Base-by-base conservation (phyloP, 2,888 invertebrate genomes). In the Caenorhabditis sulstoni region DNA sequence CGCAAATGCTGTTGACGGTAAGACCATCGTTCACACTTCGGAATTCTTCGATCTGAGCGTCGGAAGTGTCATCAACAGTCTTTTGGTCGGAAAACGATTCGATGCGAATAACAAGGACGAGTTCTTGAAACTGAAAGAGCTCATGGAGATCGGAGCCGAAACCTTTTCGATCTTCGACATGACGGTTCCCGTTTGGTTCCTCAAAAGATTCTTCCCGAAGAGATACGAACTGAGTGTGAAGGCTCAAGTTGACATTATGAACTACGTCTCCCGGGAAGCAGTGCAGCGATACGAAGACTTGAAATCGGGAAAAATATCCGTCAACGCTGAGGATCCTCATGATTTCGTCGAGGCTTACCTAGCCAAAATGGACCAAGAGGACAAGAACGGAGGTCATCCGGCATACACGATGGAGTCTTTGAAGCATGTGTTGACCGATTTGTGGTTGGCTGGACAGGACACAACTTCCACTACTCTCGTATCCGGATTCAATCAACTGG, bases 391-490 rank as follows among this genome's bases (percentile, higher is more conserved):
- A 37, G 47, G 35, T 0, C 16, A 45, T 3, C 53, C 44, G 1
- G 20, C 53, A n/a, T 70, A 70, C 39, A 61, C 61, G 12, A 39
- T 75, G 22, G 49, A 81, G 8, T 62, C 55, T 5, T 29, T 84
- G 35, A 62, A 67, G 14, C 57, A 58, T 37, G 79, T 79, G 11
- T 47, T 82, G 3, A 35, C 37, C 5, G 84, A 84, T 14, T 29
- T 84, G 7, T 84, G 82, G 82, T 5, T 74, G 0, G 82, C 84
- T 20, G 84, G 84, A 14, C 81, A 83, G 35, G 84, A 83, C 5
- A 84, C 84, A 0, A 81, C 81, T 0, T 37, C 78, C 3, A 80
- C 68, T 0, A 84, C 82, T 4, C 55, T 84, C n/a, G 66, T 64
- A 5, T 78, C 73, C 37, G 81, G 66, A 14, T 66, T 77, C 61